A percentile compares a stretch with the other conserved stretches of the same genome.
These are phyloP conservation scores for Rotaria magnacalcarata DNA, from an alignment of 2,888 invertebrate species.

Conservation along the genomic window DNA sequence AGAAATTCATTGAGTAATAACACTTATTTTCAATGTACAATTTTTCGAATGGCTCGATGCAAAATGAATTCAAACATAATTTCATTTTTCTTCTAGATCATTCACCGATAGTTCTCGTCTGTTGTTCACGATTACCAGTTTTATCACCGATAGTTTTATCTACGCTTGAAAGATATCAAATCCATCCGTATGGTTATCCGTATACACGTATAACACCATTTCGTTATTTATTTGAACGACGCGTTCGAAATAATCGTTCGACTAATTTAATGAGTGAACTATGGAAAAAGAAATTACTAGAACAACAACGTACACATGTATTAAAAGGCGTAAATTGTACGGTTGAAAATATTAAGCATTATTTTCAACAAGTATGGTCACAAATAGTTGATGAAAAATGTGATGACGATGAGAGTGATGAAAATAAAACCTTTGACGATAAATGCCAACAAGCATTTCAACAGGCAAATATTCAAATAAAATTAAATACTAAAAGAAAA, in stretches of 20 bases:
- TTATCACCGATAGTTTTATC: not conserved
- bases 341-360: not conserved
- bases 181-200: not conserved
- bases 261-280: conserved; percentile 25
- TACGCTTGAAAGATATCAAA: not conserved
- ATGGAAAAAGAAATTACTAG: conserved; percentile 28
- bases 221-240: conserved; percentile 26
- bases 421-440: not conserved
- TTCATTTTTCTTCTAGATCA: not conserved
- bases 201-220: not conserved
- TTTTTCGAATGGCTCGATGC: too few relatives aligned
- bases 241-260: conserved; percentile 27
- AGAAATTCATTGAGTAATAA: too few relatives aligned
- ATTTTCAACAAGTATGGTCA: not conserved
- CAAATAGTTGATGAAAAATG: not conserved
- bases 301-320: not conserved
- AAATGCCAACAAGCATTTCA: conserved; percentile 25
- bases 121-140: conserved; percentile 33
- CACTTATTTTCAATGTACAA: too few relatives aligned
- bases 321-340: not conserved
- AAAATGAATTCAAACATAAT: too few relatives aligned
- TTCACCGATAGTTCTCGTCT: not conserved
- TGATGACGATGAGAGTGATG: not conserved
- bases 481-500: not conserved
- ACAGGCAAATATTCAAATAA: conserved; percentile 17